Percentiles rank a stretch among this genome's conserved stretches.
Evolutionary conservation across 2,888 invertebrate genomes (phyloP).

Genomic region (Drosophila cyrtoloma): DNA sequence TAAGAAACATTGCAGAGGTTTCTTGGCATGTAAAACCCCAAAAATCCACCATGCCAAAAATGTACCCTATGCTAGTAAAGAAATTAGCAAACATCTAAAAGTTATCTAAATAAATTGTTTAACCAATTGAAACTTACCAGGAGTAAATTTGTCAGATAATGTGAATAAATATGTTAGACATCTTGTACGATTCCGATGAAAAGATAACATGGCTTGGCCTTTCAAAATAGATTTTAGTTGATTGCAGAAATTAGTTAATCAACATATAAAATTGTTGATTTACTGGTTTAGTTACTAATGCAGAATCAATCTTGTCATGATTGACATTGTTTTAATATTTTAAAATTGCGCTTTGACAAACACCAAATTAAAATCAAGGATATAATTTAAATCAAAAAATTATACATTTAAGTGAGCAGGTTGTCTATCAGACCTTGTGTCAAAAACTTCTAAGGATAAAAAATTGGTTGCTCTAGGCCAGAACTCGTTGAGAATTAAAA

Average conservation of each 20-base stretch:
- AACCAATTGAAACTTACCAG: neutral
- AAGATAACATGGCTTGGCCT: too few relatives aligned
- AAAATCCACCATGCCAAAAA: neutral
- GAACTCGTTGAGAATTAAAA: neutral
- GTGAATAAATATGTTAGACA: neutral
- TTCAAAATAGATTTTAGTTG: neutral
- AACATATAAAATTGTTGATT: neutral
- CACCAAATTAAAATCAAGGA: neutral
- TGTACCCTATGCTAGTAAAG: neutral
- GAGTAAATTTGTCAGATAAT: neutral
- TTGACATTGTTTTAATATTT: neutral
- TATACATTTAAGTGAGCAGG: neutral
- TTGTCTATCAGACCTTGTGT: neutral
- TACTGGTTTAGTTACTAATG: neutral
- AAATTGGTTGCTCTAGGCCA: neutral
- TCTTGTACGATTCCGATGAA: too few relatives aligned
- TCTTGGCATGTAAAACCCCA: neutral
- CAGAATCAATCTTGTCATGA: neutral
- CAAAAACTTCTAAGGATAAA: neutral
- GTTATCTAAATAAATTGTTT: neutral
- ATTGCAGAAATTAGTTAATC: neutral
- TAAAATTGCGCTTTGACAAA: neutral
- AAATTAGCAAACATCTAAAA: neutral
- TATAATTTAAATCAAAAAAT: neutral
- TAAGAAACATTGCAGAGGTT: neutral